phyloP scores from a whole-genome alignment of 2,797 vertebrate species.

The Melopsittacus undulatus region DNA sequence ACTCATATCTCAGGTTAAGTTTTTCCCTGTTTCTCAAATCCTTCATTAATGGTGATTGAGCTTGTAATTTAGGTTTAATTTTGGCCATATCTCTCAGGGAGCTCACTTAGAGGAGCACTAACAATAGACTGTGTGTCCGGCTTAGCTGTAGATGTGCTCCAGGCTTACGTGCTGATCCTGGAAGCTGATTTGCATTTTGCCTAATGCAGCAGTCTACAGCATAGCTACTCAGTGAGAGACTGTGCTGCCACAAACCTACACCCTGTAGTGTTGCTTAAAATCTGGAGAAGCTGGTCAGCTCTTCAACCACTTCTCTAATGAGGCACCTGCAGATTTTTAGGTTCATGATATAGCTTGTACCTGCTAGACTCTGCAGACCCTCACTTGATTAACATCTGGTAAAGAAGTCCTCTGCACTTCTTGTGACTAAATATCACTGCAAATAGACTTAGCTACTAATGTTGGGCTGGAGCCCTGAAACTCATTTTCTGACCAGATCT shows the following conservation, averaged over 20 bases:
- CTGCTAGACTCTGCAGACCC: background rate
- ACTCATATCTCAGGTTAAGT: background rate
- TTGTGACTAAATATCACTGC: background rate
- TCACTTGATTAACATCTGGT: background rate
- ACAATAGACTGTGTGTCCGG: rapidly evolving
- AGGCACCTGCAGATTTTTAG: background rate
- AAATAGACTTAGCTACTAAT: background rate
- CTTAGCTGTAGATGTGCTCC: background rate
- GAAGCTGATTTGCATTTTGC: background rate
- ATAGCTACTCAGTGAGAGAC: background rate
- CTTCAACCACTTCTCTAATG: rapidly evolving
- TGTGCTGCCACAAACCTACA: background rate
- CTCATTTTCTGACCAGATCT: background rate
- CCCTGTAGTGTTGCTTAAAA: rapidly evolving
- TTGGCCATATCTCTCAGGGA: background rate
- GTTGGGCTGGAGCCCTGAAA: background rate
- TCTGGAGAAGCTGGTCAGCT: background rate
- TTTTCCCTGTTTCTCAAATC: background rate
- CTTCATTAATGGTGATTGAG: background rate
- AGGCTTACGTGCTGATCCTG: background rate
- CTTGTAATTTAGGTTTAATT: background rate
- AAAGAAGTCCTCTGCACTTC: background rate
- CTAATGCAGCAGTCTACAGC: background rate
- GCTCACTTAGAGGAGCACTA: background rate
- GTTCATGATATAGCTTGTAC: background rate